Evolutionary conservation across 2,797 vertebrate genomes (phyloP).

Genomic region (Natrix natrix): DNA sequence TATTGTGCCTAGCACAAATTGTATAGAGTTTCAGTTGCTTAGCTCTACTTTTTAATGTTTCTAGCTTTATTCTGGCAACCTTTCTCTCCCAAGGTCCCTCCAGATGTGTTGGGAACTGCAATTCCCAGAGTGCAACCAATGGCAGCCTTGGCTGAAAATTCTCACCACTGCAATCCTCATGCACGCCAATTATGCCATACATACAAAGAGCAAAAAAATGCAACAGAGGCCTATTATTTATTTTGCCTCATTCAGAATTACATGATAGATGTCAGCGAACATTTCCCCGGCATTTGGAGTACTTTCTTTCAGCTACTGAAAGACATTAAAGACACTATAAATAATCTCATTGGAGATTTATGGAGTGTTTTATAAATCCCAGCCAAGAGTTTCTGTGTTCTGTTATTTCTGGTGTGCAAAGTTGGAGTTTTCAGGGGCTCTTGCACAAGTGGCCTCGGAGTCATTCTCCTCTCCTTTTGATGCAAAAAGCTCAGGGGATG

Average conservation of each 20-base stretch:
- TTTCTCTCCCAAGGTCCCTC: background rate
- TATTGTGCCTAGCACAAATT: background rate
- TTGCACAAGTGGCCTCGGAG: background rate
- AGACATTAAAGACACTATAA: background rate
- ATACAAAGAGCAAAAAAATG: background rate
- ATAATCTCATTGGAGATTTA: background rate
- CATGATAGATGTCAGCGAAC: background rate
- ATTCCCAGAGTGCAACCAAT: background rate
- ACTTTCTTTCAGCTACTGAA: background rate
- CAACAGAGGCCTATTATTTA: background rate
- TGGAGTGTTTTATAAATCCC: conserved; percentile 1
- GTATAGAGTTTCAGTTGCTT: background rate
- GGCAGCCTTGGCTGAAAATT: background rate
- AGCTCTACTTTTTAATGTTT: background rate
- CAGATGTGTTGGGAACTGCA: background rate
- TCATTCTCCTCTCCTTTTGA: background rate
- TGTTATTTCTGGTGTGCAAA: background rate
- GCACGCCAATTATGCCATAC: background rate
- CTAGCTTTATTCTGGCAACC: background rate
- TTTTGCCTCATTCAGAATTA: background rate
- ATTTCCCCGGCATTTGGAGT: background rate
- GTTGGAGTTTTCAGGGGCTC: background rate
- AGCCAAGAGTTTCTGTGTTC: background rate
- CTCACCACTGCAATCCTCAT: background rate
- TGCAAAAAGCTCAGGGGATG: background rate